Evolutionary conservation across 2,888 invertebrate species (phyloP), one percentile per base, ranked within the genome.

Genomic region (Drosophila rubida): DNA sequence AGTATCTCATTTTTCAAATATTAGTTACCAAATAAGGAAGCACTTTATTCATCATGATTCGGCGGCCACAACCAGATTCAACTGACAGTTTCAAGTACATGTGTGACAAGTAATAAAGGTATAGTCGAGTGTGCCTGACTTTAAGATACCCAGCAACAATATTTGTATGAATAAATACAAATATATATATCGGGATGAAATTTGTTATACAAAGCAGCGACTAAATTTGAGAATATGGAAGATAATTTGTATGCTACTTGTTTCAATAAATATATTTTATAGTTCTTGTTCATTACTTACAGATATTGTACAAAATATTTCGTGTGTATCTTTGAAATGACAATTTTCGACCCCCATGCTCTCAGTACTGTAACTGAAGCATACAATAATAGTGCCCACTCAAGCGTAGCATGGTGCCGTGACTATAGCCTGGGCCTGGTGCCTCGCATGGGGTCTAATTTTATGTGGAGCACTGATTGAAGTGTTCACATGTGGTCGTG

Each of bases 391-490:
- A 14, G 44, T 57, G 60, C 14, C 51, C 71, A 57, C 23, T 53
- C 66, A 61, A 72, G 60, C 66, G 48, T 61, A 44, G 19, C 53
- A 41, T 25, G 14, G 22, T 19, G 39, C 5, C 39, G 39, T 37
- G 27, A 14, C n/a, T 35, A n/a, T 39, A 16, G 8, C 6, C 13
- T 37, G 2, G 16, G 16, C 11, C 7, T 8, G 30, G 3, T 30
- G 14, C 9, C 30, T 39, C n/a, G 14, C 16, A 11, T 22, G 71
- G 60, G 66, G 65, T 49, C 53, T 71, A 55, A 64, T 19, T 1
- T 23, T 35, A 37, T 37, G 39, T 50, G 44, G 50, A 50, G 45
- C n/a, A 23, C 41, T 44, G 53, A 42, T 63, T 42, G 50, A 55
- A 50, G 37, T 19, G 13, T 14, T 30, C 42, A 30, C 14, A 22